A percentile compares a stretch with the other conserved stretches of the same genome.
phyloP scores from a whole-genome alignment of 2,113 vertebrate genomes.

The Mobula hypostoma region DNA sequence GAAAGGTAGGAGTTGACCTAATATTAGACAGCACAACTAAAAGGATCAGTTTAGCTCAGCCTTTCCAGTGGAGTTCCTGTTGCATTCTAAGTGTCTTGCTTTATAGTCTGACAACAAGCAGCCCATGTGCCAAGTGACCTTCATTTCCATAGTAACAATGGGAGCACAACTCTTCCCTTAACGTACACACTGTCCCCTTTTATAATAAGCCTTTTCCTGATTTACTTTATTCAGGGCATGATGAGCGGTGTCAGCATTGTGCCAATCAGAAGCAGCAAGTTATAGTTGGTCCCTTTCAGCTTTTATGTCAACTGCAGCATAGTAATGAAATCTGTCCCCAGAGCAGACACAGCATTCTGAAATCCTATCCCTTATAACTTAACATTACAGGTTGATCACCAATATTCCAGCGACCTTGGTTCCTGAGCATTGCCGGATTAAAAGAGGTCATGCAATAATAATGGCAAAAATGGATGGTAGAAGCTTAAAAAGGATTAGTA shows the following conservation, averaged over 20 bases:
- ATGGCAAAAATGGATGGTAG: too few relatives aligned
- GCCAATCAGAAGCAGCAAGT: background rate
- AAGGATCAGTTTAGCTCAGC: background rate
- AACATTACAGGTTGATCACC: too few relatives aligned
- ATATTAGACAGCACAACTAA: background rate
- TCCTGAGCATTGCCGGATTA: too few relatives aligned
- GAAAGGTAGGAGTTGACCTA: conserved; percentile 22
- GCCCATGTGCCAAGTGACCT: background rate
- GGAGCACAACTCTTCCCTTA: background rate
- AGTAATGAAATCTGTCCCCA: background rate
- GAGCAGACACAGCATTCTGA: background rate
- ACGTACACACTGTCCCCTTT: background rate
- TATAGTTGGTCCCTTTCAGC: background rate
- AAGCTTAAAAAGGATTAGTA: too few relatives aligned
- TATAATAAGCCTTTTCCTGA: too few relatives aligned
- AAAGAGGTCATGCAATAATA: too few relatives aligned
- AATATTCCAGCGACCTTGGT: too few relatives aligned
- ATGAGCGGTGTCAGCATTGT: background rate
- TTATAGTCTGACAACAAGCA: too few relatives aligned
- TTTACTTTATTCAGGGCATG: background rate
- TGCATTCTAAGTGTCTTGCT: background rate
- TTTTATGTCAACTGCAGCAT: background rate
- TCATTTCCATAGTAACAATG: background rate
- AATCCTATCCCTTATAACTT: background rate
- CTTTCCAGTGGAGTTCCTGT: background rate